These are phyloP conservation scores for Drosophila cracens DNA, from an alignment of 2,888 invertebrate species.

Conservation along the genomic window DNA sequence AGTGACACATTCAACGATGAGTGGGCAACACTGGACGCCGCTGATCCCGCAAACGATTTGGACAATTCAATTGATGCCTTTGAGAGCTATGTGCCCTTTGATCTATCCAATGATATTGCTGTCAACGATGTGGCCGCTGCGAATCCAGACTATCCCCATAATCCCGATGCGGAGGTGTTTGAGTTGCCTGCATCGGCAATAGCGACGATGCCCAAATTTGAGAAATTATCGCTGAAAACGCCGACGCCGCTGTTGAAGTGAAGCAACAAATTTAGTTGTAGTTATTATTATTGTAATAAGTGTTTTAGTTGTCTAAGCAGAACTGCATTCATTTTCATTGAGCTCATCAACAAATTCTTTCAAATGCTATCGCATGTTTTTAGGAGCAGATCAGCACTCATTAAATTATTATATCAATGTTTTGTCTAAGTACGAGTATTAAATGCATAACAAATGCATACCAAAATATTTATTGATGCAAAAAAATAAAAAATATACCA, in stretches of 20 bases:
- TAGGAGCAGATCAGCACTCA: conserved; percentile 19
- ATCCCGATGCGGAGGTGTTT: conserved; percentile 85
- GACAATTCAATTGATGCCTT: conserved; percentile 82
- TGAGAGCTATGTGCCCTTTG: conserved; percentile 77
- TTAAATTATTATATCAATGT: conserved; percentile 50
- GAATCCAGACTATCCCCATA: conserved; percentile 75
- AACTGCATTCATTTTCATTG: conserved; percentile 35
- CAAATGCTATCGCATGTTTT: background rate
- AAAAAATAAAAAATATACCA: conserved; percentile 20
- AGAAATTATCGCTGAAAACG: conserved; percentile 70
- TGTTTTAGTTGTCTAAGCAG: conserved; percentile 46
- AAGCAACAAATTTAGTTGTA: conserved; percentile 3
- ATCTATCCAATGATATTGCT: conserved; percentile 85
- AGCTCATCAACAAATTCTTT: conserved; percentile 6
- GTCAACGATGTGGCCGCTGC: conserved; percentile 83
- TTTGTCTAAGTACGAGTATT: conserved; percentile 45
- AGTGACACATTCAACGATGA: conserved; percentile 79
- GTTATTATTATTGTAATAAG: conserved; percentile 39
- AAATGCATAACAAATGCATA: conserved; percentile 34
- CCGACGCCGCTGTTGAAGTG: conserved; percentile 44
- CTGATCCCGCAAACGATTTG: conserved; percentile 72
- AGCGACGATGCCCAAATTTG: conserved; percentile 71
- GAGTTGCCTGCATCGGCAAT: conserved; percentile 46
- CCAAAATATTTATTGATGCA: conserved; percentile 61
- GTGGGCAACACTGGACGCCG: conserved; percentile 74